phyloP scores from a whole-genome alignment of 2,797 vertebrate species.

The Philypnodon macrostomus region DNA sequence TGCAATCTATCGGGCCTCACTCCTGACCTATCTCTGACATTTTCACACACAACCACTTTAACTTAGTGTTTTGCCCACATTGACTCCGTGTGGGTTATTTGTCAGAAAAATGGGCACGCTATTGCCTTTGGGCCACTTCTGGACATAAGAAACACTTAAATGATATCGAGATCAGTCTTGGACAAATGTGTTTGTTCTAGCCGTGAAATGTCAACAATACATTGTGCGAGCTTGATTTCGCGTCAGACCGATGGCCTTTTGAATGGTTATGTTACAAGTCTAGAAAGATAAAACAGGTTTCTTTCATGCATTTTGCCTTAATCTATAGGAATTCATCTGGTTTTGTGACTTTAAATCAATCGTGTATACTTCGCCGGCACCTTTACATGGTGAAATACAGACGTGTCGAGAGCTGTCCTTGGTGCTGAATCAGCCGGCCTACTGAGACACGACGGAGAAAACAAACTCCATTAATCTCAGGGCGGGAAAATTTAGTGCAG shows the following conservation, averaged over 20 bases:
- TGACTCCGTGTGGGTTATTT: slow-evolving; percentile 47
- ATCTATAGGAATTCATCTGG: background rate
- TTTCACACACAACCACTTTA: slow-evolving; percentile 32
- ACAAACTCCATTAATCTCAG: background rate
- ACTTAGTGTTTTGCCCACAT: slow-evolving; percentile 29
- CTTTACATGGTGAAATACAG: background rate
- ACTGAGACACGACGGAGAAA: slow-evolving; percentile 22
- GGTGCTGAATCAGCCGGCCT: slow-evolving; percentile 37
- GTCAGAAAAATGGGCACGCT: slow-evolving; percentile 30
- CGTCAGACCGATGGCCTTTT: slow-evolving; percentile 8
- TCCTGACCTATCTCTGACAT: slow-evolving; percentile 63
- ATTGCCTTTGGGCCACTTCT: slow-evolving; percentile 11
- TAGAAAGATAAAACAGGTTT: slow-evolving; percentile 3
- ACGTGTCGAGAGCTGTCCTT: slow-evolving; percentile 31
- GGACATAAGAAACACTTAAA: slow-evolving; percentile 6
- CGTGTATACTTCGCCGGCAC: too few species aligned
- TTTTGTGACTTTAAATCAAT: background rate
- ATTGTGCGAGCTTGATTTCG: slow-evolving; percentile 11
- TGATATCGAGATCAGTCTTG: slow-evolving; percentile 20
- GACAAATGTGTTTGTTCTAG: slow-evolving; percentile 34
- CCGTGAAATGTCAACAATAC: slow-evolving; percentile 24
- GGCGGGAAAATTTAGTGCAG: too few species aligned
- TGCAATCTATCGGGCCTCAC: slow-evolving; percentile 33
- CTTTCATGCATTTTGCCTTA: background rate
- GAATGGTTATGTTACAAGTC: slow-evolving; percentile 13